Evolutionary conservation across 2,888 invertebrate species (phyloP).

Genomic region (Sphinx pinastri): DNA sequence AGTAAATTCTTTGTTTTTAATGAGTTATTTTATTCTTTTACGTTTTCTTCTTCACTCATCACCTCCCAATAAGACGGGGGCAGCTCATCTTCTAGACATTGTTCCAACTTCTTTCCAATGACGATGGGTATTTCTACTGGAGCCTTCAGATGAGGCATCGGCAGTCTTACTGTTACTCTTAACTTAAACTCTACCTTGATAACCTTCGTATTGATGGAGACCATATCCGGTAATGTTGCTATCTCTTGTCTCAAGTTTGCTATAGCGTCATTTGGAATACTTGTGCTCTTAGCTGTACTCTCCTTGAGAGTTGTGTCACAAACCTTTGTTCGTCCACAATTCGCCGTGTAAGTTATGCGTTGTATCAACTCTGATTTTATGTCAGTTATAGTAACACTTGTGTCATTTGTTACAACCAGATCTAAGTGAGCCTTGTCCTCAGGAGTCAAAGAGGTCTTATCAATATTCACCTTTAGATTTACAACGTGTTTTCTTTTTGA

Average conservation of each 20-base stretch:
- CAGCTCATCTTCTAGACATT: conserved; percentile 32
- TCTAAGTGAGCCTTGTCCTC: conserved; percentile 34
- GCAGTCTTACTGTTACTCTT: conserved; percentile 41
- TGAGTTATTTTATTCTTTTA: background rate
- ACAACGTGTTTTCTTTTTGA: conserved; percentile 37
- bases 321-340: conserved; percentile 30
- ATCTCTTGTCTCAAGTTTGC: conserved; percentile 34
- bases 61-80: conserved; percentile 43
- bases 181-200: conserved; percentile 41
- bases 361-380: conserved; percentile 38
- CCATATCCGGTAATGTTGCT: conserved; percentile 37
- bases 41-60: conserved; percentile 37
- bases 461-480: conserved; percentile 35
- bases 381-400: conserved; percentile 34
- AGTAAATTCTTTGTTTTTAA: background rate
- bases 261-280: conserved; percentile 35
- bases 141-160: conserved; percentile 43
- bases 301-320: conserved; percentile 29
- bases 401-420: conserved; percentile 37
- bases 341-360: conserved; percentile 36
- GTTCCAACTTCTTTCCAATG: conserved; percentile 38
- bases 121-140: conserved; percentile 43
- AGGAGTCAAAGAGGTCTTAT: conserved; percentile 34
- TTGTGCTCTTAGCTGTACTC: conserved; percentile 33
- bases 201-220: conserved; percentile 43